Evolutionary conservation across 2,113 vertebrate species (phyloP).

Genomic region (Phyllopteryx taeniolatus): DNA sequence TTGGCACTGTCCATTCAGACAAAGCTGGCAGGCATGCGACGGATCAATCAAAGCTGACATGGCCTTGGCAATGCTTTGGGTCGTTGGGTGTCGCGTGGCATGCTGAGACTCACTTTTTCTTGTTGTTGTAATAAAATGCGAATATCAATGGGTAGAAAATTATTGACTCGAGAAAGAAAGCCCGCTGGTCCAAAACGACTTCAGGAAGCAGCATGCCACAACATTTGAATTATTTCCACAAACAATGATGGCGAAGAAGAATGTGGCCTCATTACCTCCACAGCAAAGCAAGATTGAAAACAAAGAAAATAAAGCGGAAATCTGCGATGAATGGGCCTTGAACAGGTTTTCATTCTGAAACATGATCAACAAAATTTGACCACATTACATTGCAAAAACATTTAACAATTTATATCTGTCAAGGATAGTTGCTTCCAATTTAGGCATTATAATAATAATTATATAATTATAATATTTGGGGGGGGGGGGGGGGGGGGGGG

Average conservation of each 20-base stretch:
- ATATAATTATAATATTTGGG: too few species aligned
- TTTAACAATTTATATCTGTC: not conserved
- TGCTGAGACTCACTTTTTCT: slow-evolving; percentile 15
- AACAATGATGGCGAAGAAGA: not conserved
- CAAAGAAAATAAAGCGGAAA: not conserved
- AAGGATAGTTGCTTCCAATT: too few species aligned
- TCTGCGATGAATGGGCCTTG: not conserved
- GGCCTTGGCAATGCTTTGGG: slow-evolving; percentile 30
- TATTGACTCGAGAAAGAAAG: not conserved
- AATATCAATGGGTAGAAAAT: not conserved
- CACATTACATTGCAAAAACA: not conserved
- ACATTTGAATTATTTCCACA: not conserved
- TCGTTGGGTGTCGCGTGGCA: slow-evolving; percentile 20
- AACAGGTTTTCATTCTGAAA: not conserved
- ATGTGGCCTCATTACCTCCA: not conserved
- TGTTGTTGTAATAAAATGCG: slow-evolving; percentile 23
- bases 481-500: too few species aligned
- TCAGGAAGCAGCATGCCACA: not conserved
- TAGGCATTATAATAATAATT: too few species aligned
- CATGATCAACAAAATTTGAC: not conserved
- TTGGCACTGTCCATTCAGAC: slow-evolving; percentile 23
- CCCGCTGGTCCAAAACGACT: not conserved
- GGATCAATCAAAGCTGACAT: slow-evolving; percentile 34
- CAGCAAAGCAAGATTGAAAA: not conserved
- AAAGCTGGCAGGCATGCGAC: slow-evolving; percentile 29